A percentile compares a stretch with the other conserved stretches of the same genome.
phyloP scores from a whole-genome alignment of 2,888 invertebrate genomes.

The Troglohyphantes excavatus region DNA sequence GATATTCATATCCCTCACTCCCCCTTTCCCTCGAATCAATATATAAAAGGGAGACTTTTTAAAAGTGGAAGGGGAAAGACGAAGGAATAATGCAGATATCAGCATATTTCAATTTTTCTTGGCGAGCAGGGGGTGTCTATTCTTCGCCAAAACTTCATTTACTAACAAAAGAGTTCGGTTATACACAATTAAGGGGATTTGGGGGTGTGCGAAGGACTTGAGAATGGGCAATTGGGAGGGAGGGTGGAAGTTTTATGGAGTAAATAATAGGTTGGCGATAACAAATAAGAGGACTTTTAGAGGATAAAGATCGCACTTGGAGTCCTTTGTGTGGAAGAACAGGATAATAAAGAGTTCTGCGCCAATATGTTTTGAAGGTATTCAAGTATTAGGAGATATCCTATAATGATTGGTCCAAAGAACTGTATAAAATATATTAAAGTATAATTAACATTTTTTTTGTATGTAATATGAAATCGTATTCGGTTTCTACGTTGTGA shows the following conservation, averaged over 20 bases:
- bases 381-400: too few relatives aligned
- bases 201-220: not conserved
- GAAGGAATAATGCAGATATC: conserved; percentile 27
- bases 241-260: not conserved
- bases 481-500: too few relatives aligned
- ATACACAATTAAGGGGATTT: conserved; percentile 47
- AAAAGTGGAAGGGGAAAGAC: conserved; percentile 14
- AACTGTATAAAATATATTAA: too few relatives aligned
- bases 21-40: conserved; percentile 23
- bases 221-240: not conserved
- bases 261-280: not conserved
- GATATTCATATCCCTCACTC: not conserved
- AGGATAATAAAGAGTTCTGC: too few relatives aligned
- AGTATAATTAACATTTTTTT: too few relatives aligned
- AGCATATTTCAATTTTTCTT: conserved; percentile 55
- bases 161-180: not conserved
- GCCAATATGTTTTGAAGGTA: too few relatives aligned
- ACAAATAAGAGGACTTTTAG: not conserved
- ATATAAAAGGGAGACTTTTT: conserved; percentile 8
- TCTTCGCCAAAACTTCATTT: conserved; percentile 33
- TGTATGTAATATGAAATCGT: too few relatives aligned
- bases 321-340: not conserved
- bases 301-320: not conserved
- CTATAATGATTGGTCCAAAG: too few relatives aligned
- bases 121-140: conserved; percentile 9